These are phyloP conservation scores for Leptatherina wallacei DNA, from an alignment of 2,797 vertebrate genomes.

Conservation along the genomic window DNA sequence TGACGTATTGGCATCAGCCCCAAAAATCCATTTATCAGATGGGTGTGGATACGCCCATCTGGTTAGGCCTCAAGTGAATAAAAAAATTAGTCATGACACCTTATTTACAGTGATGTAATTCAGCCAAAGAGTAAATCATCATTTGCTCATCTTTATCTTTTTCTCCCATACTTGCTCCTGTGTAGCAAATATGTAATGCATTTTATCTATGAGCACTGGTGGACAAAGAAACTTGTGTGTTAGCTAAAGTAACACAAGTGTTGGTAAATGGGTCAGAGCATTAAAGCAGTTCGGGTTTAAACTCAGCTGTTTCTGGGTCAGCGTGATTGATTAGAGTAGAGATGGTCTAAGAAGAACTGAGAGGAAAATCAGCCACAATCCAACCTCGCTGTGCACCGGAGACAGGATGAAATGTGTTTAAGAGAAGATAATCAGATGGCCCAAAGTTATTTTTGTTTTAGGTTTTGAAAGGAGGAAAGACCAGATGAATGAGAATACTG, in stretches of 20 bases:
- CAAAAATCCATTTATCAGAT: neutral
- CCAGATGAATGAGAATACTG: neutral
- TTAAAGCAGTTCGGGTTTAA: slow-evolving; percentile 58
- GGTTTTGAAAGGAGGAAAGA: neutral
- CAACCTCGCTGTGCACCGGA: slow-evolving; percentile 10
- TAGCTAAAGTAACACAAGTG: slow-evolving; percentile 35
- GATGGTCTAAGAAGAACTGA: slow-evolving; percentile 42
- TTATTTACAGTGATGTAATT: slow-evolving; percentile 7
- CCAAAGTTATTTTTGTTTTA: slow-evolving; percentile 2
- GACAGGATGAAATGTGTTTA: neutral
- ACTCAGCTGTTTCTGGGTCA: slow-evolving; percentile 67
- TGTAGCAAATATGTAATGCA: slow-evolving; percentile 19
- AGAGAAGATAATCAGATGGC: neutral
- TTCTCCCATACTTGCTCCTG: slow-evolving; percentile 1
- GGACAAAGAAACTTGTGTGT: slow-evolving; percentile 25
- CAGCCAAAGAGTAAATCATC: neutral
- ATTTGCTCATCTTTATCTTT: neutral
- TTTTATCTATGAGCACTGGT: slow-evolving; percentile 8
- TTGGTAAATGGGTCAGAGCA: slow-evolving; percentile 69
- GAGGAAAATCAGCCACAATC: slow-evolving; percentile 23
- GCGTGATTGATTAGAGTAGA: slow-evolving; percentile 64
- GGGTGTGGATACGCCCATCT: neutral
- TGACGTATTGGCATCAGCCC: neutral
- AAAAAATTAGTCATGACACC: neutral
- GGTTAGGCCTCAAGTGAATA: neutral